phyloP scores from a whole-genome alignment of 2,888 invertebrate species.

The Muschampia staudingeri region DNA sequence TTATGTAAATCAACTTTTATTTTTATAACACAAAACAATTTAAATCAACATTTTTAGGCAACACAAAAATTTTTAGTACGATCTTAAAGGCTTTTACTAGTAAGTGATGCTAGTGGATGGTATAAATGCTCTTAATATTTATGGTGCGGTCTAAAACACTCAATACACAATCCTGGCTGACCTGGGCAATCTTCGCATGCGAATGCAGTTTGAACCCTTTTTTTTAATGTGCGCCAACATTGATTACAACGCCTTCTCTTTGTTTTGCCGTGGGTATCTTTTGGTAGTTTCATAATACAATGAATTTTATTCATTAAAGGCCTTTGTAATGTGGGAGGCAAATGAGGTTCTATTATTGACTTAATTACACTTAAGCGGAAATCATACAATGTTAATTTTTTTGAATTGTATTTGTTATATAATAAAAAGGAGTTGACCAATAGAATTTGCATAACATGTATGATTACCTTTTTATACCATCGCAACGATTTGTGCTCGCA shows the following conservation, averaged over 20 bases:
- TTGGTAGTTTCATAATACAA: slow-evolving; percentile 57
- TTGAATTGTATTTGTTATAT: slow-evolving; percentile 40
- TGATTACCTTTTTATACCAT: slow-evolving; percentile 68
- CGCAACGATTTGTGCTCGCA: slow-evolving; percentile 64
- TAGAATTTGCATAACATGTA: slow-evolving; percentile 63
- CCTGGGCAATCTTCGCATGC: slow-evolving; percentile 58
- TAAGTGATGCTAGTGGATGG: slow-evolving; percentile 13
- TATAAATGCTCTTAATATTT: slow-evolving; percentile 53
- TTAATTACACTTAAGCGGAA: slow-evolving; percentile 55
- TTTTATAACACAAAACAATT: slow-evolving; percentile 33
- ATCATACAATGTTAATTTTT: slow-evolving; percentile 48
- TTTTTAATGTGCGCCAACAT: slow-evolving; percentile 60
- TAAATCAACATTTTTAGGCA: slow-evolving; percentile 37
- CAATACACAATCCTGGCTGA: slow-evolving; percentile 62
- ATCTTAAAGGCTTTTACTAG: too few relatives aligned
- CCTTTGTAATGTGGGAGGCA: slow-evolving; percentile 53
- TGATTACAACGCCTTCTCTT: slow-evolving; percentile 57
- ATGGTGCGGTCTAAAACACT: slow-evolving; percentile 60
- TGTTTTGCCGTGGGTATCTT: slow-evolving; percentile 59
- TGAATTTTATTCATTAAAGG: slow-evolving; percentile 55
- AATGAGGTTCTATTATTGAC: slow-evolving; percentile 52
- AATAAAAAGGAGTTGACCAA: slow-evolving; percentile 51
- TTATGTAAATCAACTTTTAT: slow-evolving; percentile 41
- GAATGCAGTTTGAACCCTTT: slow-evolving; percentile 53
- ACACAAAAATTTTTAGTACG: slow-evolving; percentile 9